Evolutionary conservation across 2,888 invertebrate species (phyloP).

Genomic region (Dicyrtomina minuta): DNA sequence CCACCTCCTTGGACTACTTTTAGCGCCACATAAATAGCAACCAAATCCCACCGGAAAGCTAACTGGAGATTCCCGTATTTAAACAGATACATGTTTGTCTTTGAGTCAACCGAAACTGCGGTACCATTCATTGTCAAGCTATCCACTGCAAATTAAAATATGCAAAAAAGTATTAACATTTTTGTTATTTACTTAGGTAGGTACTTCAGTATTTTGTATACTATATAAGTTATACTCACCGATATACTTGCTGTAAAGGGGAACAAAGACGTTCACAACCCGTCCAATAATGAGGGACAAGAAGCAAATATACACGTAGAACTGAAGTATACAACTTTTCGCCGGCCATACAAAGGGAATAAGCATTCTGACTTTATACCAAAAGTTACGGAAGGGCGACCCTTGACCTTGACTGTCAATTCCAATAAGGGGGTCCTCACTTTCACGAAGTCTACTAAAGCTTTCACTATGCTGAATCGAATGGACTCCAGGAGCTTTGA

Average conservation of each 20-base stretch:
- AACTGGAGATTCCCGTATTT: conserved; percentile 57
- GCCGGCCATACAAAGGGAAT: conserved; percentile 94
- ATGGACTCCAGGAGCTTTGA: conserved; percentile 76
- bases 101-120: conserved; percentile 35
- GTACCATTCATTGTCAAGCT: conserved; percentile 63
- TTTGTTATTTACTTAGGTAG: too few species aligned
- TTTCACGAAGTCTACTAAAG: conserved; percentile 46
- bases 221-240: conserved; percentile 70
- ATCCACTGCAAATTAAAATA: conserved; percentile 78
- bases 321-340: conserved; percentile 72
- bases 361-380: conserved; percentile 74
- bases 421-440: conserved; percentile 22
- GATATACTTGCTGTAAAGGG: conserved; percentile 88
- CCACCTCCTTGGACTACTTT: conserved; percentile 96
- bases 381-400: conserved; percentile 78
- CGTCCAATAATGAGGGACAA: conserved; percentile 74
- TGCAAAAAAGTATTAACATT: too few species aligned
- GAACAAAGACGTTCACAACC: conserved; percentile 85
- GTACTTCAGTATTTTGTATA: too few species aligned
- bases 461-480: conserved; percentile 50
- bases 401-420: conserved; percentile 52
- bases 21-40: conserved; percentile 79
- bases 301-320: conserved; percentile 80
- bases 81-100: conserved; percentile 12
- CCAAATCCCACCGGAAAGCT: conserved; percentile 82